Base-by-base conservation (phyloP, 1,140 invertebrate species). In the Dendroctonus ponderosae region DNA sequence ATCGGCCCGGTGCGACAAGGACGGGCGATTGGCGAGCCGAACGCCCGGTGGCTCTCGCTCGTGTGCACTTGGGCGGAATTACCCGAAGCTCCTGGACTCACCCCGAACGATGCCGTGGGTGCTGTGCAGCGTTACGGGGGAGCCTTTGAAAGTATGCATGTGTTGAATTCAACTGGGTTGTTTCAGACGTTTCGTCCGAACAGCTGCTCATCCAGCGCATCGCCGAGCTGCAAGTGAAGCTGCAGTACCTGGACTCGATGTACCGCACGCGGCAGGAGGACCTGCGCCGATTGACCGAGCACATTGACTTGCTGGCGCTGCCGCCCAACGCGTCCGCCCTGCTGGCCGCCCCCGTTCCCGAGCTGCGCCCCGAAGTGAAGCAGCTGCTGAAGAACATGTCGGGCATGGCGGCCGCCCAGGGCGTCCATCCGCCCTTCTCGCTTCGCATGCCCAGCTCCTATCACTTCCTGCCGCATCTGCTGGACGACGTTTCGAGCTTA, bases 391-490 rank as follows among this genome's bases (percentile, higher is more conserved):
- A 78, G 61, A 84, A 84, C 70, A 81, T 81, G 70, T 78, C 80
- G 26, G 81, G 81, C 38, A 75, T 81, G 66, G 72, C 74, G 37
- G 75, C 78, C 5, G 79, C 78, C 3, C 74, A 71, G 46, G 78
- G 76, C 0, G 61, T 80, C 6, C 77, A 79, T 69, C 78, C 78
- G 7, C 71, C 74, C 9, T 71, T 77, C 41, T 78, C 78, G 68
- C 77, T 91, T 7, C 82, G 85, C 52, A 79, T 92, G 51, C 91
- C 92, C 8, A 90, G 89, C 59, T 87, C 92, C 56, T 94, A 90
- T 79, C 89, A 91, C 73, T 93, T 95, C 74, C 80, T 97, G 52
- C 94, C 95, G 2, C 92, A 97, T 81, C 82, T 97, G 15, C 82
- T 93, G 49, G 88, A 91, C 50, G 86, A 91, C 76, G 87, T 89